Conservation (phyloP, 30 jellyfish, hydroid and myxozoan genomes). For the Pelagia noctiluca region DNA sequence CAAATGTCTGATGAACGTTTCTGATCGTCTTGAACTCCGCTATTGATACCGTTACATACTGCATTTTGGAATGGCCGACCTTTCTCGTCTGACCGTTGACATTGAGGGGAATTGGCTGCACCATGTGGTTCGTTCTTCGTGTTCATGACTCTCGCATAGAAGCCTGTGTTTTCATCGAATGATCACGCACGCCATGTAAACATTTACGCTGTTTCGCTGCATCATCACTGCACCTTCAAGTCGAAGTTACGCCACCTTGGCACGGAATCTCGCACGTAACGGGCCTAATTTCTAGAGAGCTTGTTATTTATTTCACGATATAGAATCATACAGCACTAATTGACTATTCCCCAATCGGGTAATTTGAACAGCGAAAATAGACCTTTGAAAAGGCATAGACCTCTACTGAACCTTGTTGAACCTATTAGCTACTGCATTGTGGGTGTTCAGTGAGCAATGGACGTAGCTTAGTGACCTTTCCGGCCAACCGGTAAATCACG, state of each 20-base stretch:
- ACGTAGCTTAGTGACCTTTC: not conserved
- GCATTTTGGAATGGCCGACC: not conserved
- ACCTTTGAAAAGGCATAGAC: no score
- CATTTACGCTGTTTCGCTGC: no score
- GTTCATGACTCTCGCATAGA: no score
- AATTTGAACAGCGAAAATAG: not conserved
- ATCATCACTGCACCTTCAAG: no score
- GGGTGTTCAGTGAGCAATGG: conserved; percentile 10
- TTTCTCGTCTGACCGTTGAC: not conserved
- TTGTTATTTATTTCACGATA: not conserved
- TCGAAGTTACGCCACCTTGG: not conserved
- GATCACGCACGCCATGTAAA: no score
- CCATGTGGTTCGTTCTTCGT: no score
- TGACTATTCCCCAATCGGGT: not conserved
- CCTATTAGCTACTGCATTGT: not conserved
- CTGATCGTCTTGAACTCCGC: not conserved
- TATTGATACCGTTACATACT: not conserved
- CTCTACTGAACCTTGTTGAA: not conserved
- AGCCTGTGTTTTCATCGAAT: no score
- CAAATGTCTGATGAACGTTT: not conserved
- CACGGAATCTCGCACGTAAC: not conserved
- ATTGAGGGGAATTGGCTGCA: no score
- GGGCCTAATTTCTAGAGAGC: not conserved
- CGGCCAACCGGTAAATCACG: not conserved
- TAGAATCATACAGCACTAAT: not conserved